A percentile compares a stretch with the other conserved stretches of the same genome.
phyloP scores from a whole-genome alignment of 1,140 invertebrate species.

The Pantala flavescens region DNA sequence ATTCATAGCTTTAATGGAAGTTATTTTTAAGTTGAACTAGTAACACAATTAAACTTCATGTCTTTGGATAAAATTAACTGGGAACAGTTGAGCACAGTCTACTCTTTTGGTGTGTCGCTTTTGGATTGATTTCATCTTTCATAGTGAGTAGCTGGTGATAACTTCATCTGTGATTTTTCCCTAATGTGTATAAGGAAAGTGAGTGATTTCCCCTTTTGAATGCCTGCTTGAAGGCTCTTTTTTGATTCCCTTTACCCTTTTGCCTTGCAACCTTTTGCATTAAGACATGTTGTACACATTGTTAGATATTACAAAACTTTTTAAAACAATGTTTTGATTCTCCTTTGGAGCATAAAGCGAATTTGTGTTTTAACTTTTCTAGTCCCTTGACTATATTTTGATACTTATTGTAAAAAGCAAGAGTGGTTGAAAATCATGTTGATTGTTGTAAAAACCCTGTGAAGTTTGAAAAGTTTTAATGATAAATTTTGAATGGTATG shows the following conservation, averaged over 20 bases:
- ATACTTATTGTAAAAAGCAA: slow-evolving; percentile 15
- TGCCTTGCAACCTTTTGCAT: slow-evolving; percentile 12
- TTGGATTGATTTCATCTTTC: slow-evolving; percentile 8
- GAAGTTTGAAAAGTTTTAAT: slow-evolving; percentile 16
- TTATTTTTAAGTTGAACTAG: no score
- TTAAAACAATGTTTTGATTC: neutral
- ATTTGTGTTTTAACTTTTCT: slow-evolving; percentile 15
- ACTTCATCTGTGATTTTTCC: slow-evolving; percentile 16
- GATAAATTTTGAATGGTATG: slow-evolving; percentile 12
- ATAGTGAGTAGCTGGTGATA: slow-evolving; percentile 15
- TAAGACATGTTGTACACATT: slow-evolving; percentile 11
- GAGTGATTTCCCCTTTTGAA: neutral
- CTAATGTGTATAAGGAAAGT: neutral
- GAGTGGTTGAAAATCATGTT: slow-evolving; percentile 14
- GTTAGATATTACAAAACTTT: slow-evolving; percentile 13
- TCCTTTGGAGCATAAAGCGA: slow-evolving; percentile 2
- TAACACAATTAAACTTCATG: no score
- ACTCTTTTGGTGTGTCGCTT: slow-evolving; percentile 12
- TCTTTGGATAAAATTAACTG: no score
- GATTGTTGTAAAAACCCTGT: slow-evolving; percentile 15
- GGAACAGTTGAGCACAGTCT: no score
- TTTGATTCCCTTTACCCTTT: slow-evolving; percentile 2
- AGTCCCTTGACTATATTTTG: slow-evolving; percentile 17
- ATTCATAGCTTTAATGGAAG: no score
- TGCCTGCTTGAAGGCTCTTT: slow-evolving; percentile 11